Base-by-base conservation (phyloP, 2,113 vertebrate genomes). In the Lipophrys pholis region DNA sequence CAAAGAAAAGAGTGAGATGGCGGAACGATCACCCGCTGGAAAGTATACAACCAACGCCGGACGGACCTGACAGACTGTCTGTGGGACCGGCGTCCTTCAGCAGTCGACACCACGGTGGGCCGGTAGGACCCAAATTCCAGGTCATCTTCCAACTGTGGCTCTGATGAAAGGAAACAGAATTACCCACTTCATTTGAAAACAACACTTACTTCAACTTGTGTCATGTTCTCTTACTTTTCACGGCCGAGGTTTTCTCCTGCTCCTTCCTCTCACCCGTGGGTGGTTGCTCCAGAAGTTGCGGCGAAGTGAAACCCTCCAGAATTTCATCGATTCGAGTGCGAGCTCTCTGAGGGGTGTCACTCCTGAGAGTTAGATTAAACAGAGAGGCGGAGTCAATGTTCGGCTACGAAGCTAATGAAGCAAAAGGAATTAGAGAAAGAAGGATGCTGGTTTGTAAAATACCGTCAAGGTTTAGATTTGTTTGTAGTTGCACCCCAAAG, bases 111-210 rank as follows among this genome's bases (percentile, higher is more conserved):
- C 81, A 95, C 3, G 0, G 94, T 95, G 58, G 97, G 97, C 83
- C 95, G 95, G 74, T 97, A 96, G 0, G 93, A 93, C 52, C 95
- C 95, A 49, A 97, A 96, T 8, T 89, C 90, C 72, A 96, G 89
- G 69, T 95, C 93, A 0, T 95, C 94, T 0, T 95, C 85, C 0
- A 75, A 39, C 50, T 55, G 45, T 3, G 73, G 17, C 30, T 85
- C 73, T 81, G 75, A 67, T 11, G 8, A 53, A 75, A 10, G 3
- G 11, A 2, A 76, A 17, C 16, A 65, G 11, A 12, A 36, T 8
- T 6, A 2, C 60, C 50, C 6, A 15, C 43, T 21, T 59, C 0
- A 12, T 64, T 17, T 50, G 30, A 14, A 51, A 6, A 71, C 0
- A 0, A 7, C 3, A 12, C 2, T 21, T 21, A 9, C 45, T 52